Conservation (phyloP, 2,113 vertebrate species). For the Pluvialis apricaria region DNA sequence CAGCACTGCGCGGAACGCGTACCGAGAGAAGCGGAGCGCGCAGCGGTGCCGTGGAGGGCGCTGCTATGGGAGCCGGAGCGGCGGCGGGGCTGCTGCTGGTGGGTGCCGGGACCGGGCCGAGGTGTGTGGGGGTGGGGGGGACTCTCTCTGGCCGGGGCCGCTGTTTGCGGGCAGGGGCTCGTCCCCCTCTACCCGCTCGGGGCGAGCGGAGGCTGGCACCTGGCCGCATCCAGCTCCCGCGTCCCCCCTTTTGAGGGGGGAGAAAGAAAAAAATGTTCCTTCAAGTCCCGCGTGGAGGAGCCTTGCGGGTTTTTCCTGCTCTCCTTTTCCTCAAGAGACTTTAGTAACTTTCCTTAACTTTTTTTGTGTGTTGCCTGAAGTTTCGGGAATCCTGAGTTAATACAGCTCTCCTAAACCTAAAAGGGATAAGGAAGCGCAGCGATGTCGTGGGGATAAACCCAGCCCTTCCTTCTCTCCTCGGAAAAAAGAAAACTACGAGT, state of each 20-base stretch:
- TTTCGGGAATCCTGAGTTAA: rapidly evolving
- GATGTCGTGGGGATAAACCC: rapidly evolving
- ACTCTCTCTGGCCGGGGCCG: rapidly evolving
- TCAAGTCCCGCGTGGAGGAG: rapidly evolving
- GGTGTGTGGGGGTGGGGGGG: too few relatives aligned
- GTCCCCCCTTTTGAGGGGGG: rapidly evolving
- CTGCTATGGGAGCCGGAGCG: neutral
- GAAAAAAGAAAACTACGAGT: neutral
- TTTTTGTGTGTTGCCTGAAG: too few relatives aligned
- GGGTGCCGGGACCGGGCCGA: neutral
- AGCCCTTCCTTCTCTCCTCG: too few relatives aligned
- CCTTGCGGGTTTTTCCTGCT: rapidly evolving
- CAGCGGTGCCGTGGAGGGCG: rapidly evolving
- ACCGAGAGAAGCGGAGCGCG: rapidly evolving
- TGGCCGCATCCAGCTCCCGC: too few relatives aligned
- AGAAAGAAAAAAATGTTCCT: rapidly evolving
- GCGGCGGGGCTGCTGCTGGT: neutral
- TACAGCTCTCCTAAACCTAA: neutral
- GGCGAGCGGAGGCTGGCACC: neutral
- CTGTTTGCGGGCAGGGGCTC: rapidly evolving
- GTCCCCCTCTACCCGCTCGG: rapidly evolving
- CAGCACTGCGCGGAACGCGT: neutral
- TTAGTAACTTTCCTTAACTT: neutral
- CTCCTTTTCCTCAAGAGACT: neutral
- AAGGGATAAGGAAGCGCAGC: rapidly evolving